These are phyloP conservation scores for Nyctibius grandis DNA, from an alignment of 2,797 vertebrate genomes.

Conservation along the genomic window DNA sequence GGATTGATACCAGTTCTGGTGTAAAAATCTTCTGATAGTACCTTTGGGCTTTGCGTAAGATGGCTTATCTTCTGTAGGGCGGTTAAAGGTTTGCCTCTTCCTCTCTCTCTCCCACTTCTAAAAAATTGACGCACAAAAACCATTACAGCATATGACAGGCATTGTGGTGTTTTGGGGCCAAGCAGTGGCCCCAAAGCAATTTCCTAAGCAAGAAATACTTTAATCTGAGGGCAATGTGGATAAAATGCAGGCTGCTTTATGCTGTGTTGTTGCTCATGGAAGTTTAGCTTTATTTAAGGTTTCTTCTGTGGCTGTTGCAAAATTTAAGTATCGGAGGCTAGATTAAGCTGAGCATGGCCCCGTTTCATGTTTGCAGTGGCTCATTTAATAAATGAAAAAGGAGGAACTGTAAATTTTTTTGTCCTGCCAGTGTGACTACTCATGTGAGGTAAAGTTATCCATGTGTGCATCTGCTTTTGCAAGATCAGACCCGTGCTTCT, in stretches of 20 bases:
- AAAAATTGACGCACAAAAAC: not conserved
- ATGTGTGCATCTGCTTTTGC: not conserved
- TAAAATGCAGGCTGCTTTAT: not conserved
- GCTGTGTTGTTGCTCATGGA: not conserved
- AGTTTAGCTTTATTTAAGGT: not conserved
- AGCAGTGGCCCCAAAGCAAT: not conserved
- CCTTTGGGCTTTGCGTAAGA: not conserved
- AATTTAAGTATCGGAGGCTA: not conserved
- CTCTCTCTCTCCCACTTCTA: not conserved
- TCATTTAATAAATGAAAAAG: not conserved
- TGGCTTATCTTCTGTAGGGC: not conserved
- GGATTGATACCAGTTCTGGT: not conserved
- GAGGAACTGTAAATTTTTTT: slow-evolving; percentile 30
- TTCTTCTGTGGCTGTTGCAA: not conserved
- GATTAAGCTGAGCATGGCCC: not conserved
- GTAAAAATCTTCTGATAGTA: not conserved
- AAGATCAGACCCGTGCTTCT: not conserved
- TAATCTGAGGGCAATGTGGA: not conserved
- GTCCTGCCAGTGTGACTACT: not conserved
- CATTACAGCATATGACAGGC: not conserved
- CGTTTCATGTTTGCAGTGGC: not conserved
- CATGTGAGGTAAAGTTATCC: not conserved
- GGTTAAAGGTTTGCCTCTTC: not conserved
- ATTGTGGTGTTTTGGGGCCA: not conserved
- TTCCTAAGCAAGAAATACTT: not conserved